Base-by-base conservation (phyloP, 2,113 vertebrate species). In the Eira barbara region DNA sequence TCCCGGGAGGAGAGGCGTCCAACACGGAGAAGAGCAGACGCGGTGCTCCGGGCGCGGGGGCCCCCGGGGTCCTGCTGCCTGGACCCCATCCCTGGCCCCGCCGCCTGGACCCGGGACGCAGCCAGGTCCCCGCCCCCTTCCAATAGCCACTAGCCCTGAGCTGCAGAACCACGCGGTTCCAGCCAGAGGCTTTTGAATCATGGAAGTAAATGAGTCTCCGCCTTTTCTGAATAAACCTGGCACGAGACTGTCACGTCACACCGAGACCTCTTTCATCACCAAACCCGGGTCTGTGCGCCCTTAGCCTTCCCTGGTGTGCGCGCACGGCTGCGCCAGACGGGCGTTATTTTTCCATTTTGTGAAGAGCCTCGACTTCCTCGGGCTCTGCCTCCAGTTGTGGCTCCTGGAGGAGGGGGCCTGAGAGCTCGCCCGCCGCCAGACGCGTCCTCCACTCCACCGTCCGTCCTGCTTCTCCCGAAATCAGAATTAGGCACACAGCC, bases 231-330 rank as follows among this genome's bases (percentile, higher is more conserved):
- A 4, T 12, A 3, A 29, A 21, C 61, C 74, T 25, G 18, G 47
- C 1, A n/a, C 12, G 7, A 23, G 3, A 31, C 3, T 9, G 11
- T 20, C 1, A 34, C 36, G 11, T 61, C n/a, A 4, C 34, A 6
- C 0, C 15, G 10, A 61, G 49, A 25, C 61, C 7, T 8, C 25
- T 9, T 23, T 18, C 20, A 1, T 13, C 13, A 18, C 11, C 29
- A 52, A 3, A 7, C 11, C 6, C 0, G 5, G 2, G 1, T 14
- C 7, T 1, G 21, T 0, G 0, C 7, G 63, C 14, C 55, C 27
- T 13, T 7, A 0, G 1, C 55, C 81, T 34, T 34, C 42, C 0
- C 2, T 0, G 0, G 4, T 3, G 21, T 29, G 34, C 9, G 20
- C 42, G 6, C n/a, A 3, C 13, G 20, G 63, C 4, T 11, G 36